Evolutionary conservation across 2,888 invertebrate species (phyloP), one percentile per base, ranked within the genome.

Genomic region (Tetragonula carbonaria): DNA sequence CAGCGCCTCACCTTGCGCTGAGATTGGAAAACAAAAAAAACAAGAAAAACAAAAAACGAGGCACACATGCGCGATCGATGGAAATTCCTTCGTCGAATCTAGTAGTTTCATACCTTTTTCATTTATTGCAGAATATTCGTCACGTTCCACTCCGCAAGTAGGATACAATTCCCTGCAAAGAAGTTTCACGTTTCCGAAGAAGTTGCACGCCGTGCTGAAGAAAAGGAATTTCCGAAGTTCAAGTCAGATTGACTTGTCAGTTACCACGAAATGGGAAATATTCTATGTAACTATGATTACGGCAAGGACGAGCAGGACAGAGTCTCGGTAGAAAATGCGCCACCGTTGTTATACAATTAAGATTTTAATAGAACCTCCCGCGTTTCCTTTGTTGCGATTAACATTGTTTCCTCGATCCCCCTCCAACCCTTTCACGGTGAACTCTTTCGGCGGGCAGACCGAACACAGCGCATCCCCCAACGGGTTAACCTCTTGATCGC

Each of bases 371-470:
- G 45, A 73, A 18, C 28, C 50, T 13, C 8, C 28, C 59, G 21
- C 33, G 23, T 51, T 70, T 51, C 23, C 71, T 77, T 77, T 77
- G 76, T 51, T 23, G n/a, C 70, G 28, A 14, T 77, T 70, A 70
- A 62, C 59, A 59, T 28, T 68, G 50, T 68, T 68, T 76, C 11
- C 50, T 74, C 63, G 38, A 53, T 51, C 28, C 50, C 50, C 33
- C 23, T 23, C 33, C 33, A 2, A 3, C 38, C 38, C 50, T 75
- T 75, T 65, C n/a, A 45, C 55, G 62, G 14, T 14, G 62, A 50
- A 53, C 38, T 65, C 38, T 65, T 53, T 51, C 33, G 23, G 18
- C 18, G 45, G 57, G 5, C 51, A 21, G 62, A 28, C 50, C 62
- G 50, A 68, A 51, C 50, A 51, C 33, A 51, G 50, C 50, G 33